These are phyloP conservation scores for Aythya baeri DNA, from an alignment of 2,113 vertebrate species.

Conservation along the genomic window DNA sequence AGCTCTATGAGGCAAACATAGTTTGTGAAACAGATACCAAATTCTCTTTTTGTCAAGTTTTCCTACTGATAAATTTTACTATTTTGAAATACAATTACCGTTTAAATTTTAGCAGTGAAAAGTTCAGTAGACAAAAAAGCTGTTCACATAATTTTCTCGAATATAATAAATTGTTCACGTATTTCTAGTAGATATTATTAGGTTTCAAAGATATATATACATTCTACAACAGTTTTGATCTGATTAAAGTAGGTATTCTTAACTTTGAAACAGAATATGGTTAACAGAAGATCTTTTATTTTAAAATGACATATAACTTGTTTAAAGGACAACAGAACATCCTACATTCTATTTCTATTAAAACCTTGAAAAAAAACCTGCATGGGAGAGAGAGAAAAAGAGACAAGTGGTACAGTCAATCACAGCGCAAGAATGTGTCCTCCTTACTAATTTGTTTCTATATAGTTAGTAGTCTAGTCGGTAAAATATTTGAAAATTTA, in stretches of 20 bases:
- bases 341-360: background rate
- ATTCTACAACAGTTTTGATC: background rate
- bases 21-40: background rate
- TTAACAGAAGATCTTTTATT: background rate
- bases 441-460: background rate
- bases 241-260: background rate
- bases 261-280: background rate
- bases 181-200: background rate
- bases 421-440: background rate
- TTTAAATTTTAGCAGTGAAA: background rate
- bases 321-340: background rate
- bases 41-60: background rate
- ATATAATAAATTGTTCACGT: background rate
- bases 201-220: background rate
- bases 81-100: background rate
- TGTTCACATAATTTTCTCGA: background rate
- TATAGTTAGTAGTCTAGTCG: background rate
- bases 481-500: background rate
- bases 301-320: background rate
- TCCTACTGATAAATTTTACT: background rate
- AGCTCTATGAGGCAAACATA: background rate
- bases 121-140: background rate
- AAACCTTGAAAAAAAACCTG: background rate
- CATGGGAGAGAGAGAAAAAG: background rate
- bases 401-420: background rate